A percentile compares a stretch with the other conserved stretches of the same genome.
phyloP scores from a whole-genome alignment of 2,113 vertebrate species.

The Dissostichus mawsoni region DNA sequence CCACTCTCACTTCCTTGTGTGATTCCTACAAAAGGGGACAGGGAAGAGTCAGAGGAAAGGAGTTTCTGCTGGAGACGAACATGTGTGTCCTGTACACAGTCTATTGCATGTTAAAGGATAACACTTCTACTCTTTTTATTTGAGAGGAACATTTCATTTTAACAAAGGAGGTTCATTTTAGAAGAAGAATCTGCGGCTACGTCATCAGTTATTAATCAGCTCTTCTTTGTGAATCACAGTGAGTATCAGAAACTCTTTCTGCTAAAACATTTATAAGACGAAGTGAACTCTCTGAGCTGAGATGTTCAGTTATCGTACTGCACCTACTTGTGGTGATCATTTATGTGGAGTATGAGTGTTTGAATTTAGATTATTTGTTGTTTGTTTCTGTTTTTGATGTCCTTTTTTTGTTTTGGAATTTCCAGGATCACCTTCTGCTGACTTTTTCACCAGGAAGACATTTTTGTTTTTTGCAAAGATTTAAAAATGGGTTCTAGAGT shows the following conservation, averaged over 20 bases:
- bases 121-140: too few relatives aligned
- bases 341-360: neutral
- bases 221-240: slow-evolving; percentile 2
- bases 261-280: neutral
- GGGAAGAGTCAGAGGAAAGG: too few relatives aligned
- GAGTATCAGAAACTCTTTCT: slow-evolving; percentile 10
- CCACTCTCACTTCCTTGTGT: too few relatives aligned
- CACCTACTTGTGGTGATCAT: neutral
- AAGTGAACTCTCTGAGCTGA: neutral
- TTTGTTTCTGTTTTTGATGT: neutral
- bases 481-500: slow-evolving; percentile 6
- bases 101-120: too few relatives aligned
- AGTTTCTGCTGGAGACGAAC: too few relatives aligned
- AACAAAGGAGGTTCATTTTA: neutral
- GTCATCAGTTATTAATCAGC: neutral
- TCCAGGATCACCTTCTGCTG: neutral
- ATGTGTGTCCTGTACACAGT: neutral
- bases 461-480: neutral
- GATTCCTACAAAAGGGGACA: too few relatives aligned
- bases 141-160: neutral
- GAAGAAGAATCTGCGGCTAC: too few relatives aligned
- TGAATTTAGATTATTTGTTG: neutral
- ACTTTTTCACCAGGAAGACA: neutral
- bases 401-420: slow-evolving; percentile 3
- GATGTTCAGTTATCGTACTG: neutral